Evolutionary conservation across 2,888 invertebrate species (phyloP), one percentile per base, ranked within the genome.

Genomic region (Oxycera nigricornis): DNA sequence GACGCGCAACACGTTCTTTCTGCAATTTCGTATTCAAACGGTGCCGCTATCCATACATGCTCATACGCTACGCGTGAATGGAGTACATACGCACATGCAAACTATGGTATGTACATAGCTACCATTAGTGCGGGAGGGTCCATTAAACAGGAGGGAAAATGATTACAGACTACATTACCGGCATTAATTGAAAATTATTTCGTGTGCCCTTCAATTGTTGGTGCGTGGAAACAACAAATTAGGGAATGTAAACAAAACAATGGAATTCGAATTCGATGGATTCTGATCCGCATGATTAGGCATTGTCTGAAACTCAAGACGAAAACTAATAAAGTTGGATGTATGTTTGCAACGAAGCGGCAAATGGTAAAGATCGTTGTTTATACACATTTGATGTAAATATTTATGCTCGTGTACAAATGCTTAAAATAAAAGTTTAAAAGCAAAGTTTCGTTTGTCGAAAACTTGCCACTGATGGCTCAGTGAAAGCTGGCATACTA

Each of bases 1-100:
- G 59, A 59, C 59, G 59, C n/a, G n/a, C 59, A 59, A 59, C 59
- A 59, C 59, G 59, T 30, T 59, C 59, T 59, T 59, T 59, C 30
- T 9, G 17, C 30, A 28, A 59, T 14, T 59, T 59, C 6, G 59
- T n/a, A 1, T 55, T 9, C 52, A 11, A 55, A 55, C 28, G 59
- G 59, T 1, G 26, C 59, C 30, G 6, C 20, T 3, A 14, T 11
- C n/a, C 30, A 2, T 11, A 24, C 55, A 22, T 9, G 11, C 17
- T n/a, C 22, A 28, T 30, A 26, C 30, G 30, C 11, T n/a, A 59
- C 59, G 28, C 24, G 30, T 59, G 59, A 59, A 17, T 17, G 26
- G 22, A 55, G 17, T 17, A 46, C 6, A n/a, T 46, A 46, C n/a
- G n/a, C n/a, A n/a, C n/a, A n/a, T n/a, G n/a, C 14, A 14, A 39